phyloP scores from a whole-genome alignment of 2,797 vertebrate genomes.

The Loriculus beryllinus region DNA sequence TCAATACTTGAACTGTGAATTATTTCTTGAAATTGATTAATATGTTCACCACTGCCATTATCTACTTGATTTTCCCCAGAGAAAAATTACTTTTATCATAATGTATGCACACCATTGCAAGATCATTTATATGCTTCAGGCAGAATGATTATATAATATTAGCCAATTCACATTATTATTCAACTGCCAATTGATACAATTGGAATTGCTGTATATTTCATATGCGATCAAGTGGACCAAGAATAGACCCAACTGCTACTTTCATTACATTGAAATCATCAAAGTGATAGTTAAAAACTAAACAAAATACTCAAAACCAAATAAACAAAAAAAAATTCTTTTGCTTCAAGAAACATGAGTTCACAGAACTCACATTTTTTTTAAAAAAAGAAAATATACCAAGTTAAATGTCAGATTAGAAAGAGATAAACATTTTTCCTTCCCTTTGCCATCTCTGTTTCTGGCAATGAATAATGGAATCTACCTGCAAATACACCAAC shows the following conservation, averaged over 20 bases:
- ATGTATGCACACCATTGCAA: neutral
- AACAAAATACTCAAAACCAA: neutral
- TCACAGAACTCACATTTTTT: neutral
- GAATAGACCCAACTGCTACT: neutral
- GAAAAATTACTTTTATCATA: constrained; percentile 48
- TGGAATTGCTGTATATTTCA: constrained; percentile 9
- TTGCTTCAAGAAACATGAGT: neutral
- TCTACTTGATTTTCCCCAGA: constrained; percentile 14
- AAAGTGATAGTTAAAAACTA: neutral
- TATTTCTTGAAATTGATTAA: constrained; percentile 57
- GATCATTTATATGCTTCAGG: constrained; percentile 33
- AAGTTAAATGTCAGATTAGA: neutral
- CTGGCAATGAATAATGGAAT: neutral
- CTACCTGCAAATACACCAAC: neutral
- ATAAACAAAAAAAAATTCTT: neutral
- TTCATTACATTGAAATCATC: neutral
- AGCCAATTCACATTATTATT: constrained; percentile 53
- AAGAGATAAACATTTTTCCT: neutral
- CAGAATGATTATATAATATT: constrained; percentile 33
- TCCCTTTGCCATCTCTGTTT: neutral
- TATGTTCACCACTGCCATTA: constrained; percentile 33
- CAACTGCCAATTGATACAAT: constrained; percentile 38
- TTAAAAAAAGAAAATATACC: neutral
- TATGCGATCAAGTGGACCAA: neutral
- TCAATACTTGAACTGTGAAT: constrained; percentile 37